Evolutionary conservation across 1,140 invertebrate species (phyloP).

Genomic region (Neodiprion fabricii): DNA sequence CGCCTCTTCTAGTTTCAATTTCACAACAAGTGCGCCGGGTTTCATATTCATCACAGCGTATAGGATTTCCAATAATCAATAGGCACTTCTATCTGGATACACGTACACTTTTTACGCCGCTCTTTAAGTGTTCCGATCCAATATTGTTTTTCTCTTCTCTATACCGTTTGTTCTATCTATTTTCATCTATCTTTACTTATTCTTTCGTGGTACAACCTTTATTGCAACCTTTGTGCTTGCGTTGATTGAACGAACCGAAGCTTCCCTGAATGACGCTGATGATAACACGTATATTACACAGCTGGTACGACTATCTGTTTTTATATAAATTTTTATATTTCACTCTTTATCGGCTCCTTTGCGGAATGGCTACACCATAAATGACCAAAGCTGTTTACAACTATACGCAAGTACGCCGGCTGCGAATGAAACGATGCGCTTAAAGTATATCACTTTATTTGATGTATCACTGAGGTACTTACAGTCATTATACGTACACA

Average conservation of each 20-base stretch:
- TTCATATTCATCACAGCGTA: not conserved
- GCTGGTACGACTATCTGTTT: too few species aligned
- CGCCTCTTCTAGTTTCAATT: constrained; percentile 21
- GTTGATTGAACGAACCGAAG: constrained; percentile 1
- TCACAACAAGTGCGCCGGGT: constrained; percentile 17
- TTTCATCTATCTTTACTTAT: not conserved
- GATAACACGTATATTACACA: not conserved
- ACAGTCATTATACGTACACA: too few species aligned
- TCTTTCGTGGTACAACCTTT: not conserved
- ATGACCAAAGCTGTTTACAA: not conserved
- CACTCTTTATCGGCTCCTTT: not conserved
- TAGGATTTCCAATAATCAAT: constrained; percentile 2
- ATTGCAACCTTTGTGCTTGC: not conserved
- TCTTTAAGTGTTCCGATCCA: not conserved
- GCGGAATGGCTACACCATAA: not conserved
- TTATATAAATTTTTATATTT: too few species aligned
- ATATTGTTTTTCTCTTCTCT: too few species aligned
- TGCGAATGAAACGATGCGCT: not conserved
- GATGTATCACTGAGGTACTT: too few species aligned
- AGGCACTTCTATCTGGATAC: constrained; percentile 7
- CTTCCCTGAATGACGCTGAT: not conserved
- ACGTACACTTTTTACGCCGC: not conserved
- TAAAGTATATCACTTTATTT: too few species aligned
- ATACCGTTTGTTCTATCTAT: too few species aligned
- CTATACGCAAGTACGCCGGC: not conserved